phyloP scores from a whole-genome alignment of 2,797 vertebrate genomes.

The Artibeus jamaicensis region DNA sequence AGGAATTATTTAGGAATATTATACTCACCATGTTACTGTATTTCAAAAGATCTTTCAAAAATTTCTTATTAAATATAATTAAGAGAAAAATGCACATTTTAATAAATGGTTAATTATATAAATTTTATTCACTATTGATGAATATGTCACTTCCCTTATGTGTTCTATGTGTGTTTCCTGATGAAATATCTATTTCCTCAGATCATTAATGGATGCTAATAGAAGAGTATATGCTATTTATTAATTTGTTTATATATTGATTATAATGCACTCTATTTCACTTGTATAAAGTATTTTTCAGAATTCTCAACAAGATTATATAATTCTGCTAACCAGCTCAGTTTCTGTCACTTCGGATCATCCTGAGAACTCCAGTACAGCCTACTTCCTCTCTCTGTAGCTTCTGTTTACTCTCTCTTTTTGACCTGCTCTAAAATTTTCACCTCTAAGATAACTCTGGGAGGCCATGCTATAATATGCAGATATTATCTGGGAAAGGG shows the following conservation, averaged over 20 bases:
- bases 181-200: slow-evolving; percentile 41
- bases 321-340: neutral
- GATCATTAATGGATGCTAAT: neutral
- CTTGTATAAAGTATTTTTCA: neutral
- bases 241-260: slow-evolving; percentile 14
- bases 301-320: slow-evolving; percentile 8
- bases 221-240: slow-evolving; percentile 27
- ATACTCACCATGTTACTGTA: neutral
- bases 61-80: neutral
- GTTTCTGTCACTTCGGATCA: neutral
- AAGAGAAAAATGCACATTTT: slow-evolving; percentile 32
- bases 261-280: neutral
- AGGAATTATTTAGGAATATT: slow-evolving; percentile 35
- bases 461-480: neutral
- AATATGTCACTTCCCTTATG: neutral
- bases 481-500: neutral
- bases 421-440: slow-evolving; percentile 33
- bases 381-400: neutral
- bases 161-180: slow-evolving; percentile 18
- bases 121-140: neutral
- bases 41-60: neutral
- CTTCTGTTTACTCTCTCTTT: neutral
- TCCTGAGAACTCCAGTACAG: neutral
- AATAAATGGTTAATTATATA: slow-evolving; percentile 29
- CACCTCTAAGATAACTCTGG: neutral